Conservation (phyloP, 2,797 vertebrate genomes). For the Chelon labrosus region DNA sequence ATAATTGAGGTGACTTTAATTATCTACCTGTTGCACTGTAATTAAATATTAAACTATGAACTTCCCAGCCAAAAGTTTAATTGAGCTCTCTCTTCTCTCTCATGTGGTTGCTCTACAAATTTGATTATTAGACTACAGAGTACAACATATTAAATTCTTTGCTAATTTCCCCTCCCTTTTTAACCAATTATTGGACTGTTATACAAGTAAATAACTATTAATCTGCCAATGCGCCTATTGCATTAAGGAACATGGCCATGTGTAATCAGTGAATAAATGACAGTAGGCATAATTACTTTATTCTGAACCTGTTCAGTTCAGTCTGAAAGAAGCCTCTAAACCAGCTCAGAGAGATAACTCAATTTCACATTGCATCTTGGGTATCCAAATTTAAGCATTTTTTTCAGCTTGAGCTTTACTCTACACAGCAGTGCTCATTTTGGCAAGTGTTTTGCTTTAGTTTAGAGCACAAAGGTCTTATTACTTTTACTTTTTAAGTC, state of each 20-base stretch:
- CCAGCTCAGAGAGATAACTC: neutral
- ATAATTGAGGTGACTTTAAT: neutral
- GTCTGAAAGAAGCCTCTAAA: neutral
- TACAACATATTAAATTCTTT: slow-evolving; percentile 4
- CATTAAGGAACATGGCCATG: neutral
- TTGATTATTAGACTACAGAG: slow-evolving; percentile 27
- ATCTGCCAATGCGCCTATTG: slow-evolving; percentile 1
- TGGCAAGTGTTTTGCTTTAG: slow-evolving; percentile 2
- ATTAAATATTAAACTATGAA: slow-evolving; percentile 19
- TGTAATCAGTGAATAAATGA: slow-evolving; percentile 3
- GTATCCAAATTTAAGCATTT: slow-evolving; percentile 4
- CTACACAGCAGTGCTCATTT: neutral
- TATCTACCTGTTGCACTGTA: neutral
- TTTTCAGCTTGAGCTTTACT: slow-evolving; percentile 19
- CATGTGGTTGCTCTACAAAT: slow-evolving; percentile 2
- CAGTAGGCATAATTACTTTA: neutral
- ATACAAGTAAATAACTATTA: neutral
- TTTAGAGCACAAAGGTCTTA: neutral
- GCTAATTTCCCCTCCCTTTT: neutral
- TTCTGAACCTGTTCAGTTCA: neutral
- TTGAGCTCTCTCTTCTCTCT: slow-evolving; percentile 11
- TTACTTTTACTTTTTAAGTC: slow-evolving; percentile 1
- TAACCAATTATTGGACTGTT: slow-evolving; percentile 1
- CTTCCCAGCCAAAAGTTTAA: neutral
- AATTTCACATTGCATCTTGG: neutral